Base-by-base conservation (phyloP, 2,888 invertebrate species). In the Heliconius hortense region DNA sequence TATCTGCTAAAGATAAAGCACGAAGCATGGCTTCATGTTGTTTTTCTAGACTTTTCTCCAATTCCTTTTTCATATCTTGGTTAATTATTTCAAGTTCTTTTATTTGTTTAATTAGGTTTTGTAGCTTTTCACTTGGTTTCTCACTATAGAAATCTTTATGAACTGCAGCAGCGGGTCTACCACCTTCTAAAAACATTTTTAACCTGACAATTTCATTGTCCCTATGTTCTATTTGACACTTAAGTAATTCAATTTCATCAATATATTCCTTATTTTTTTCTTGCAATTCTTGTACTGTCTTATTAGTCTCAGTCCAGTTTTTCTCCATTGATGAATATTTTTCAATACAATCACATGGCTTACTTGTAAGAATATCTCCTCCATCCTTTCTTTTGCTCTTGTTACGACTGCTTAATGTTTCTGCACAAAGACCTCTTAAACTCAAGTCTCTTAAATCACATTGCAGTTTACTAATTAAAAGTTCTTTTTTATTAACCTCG, bases 11-110 rank as follows among this genome's bases (percentile, higher is more conserved):
- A 83, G 94, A 94, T 64, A 97, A 89, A 8, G 97, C 97, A 80
- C 96, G 92, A 66, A 96, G 93, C 97, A 97, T 97, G 7, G 97
- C 97, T 86, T 97, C 97, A 87, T 97, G 97, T 84, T 96, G 96
- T 82, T 96, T 96, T 73, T 94, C 92, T 76, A 96, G 85, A 28
- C 95, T 93, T 80, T 94, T 95, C 89, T 89, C 95, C 66, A 91
- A 79, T 81, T 94, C 90, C 81, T 87, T 91, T 79, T 89, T 92
- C 63, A 94, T 91, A 59, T 89, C 84, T 74, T 95, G 95, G 82
- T 96, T 91, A 78, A 93, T 88, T 70, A 88, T 87, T 89, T 96
- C 96, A 48, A 95, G 93, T 75, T 95, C 95, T 81, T 95, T 94
- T 75, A 97, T 85, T 69, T 94, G 87, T 83, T 94, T 95, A 53